These are phyloP conservation scores for Tamandua tetradactyla DNA, from an alignment of 2,797 vertebrate species.

Conservation along the genomic window DNA sequence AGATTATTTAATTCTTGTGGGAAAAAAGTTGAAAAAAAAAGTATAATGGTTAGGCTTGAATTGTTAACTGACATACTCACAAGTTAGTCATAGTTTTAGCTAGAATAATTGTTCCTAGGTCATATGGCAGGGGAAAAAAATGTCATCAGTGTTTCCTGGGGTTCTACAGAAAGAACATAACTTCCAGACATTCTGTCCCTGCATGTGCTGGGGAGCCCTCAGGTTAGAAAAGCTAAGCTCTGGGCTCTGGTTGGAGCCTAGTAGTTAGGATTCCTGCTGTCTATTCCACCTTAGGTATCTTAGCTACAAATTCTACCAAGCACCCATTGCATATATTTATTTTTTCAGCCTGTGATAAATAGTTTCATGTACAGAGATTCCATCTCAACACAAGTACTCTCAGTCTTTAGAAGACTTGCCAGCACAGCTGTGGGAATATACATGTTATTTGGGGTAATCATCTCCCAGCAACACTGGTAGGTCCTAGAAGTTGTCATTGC, in stretches of 20 bases:
- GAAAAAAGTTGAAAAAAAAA: not conserved
- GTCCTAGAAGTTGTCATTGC: slow-evolving; percentile 61
- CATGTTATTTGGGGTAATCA: slow-evolving; percentile 53
- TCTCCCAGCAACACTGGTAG: slow-evolving; percentile 49
- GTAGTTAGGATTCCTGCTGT: not conserved
- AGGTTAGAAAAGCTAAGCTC: not conserved
- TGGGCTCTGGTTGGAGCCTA: not conserved
- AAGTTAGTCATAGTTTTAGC: slow-evolving; percentile 9
- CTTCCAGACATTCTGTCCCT: slow-evolving; percentile 38
- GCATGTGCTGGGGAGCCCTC: not conserved
- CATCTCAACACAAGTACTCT: slow-evolving; percentile 49
- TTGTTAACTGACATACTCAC: not conserved
- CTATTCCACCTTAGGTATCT: not conserved
- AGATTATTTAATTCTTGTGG: slow-evolving; percentile 12
- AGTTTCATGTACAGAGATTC: slow-evolving; percentile 51
- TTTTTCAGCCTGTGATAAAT: slow-evolving; percentile 67
- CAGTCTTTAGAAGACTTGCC: slow-evolving; percentile 56
- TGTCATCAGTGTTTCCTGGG: slow-evolving; percentile 6
- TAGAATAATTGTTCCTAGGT: slow-evolving; percentile 31
- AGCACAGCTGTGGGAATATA: slow-evolving; percentile 39
- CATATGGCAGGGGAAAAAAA: slow-evolving; percentile 21
- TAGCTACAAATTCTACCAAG: not conserved
- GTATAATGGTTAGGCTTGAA: not conserved
- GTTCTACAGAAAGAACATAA: slow-evolving; percentile 39
- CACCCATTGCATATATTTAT: slow-evolving; percentile 31